Evolutionary conservation across 2,113 vertebrate species (phyloP).

Genomic region (Microcebus tavaratra): DNA sequence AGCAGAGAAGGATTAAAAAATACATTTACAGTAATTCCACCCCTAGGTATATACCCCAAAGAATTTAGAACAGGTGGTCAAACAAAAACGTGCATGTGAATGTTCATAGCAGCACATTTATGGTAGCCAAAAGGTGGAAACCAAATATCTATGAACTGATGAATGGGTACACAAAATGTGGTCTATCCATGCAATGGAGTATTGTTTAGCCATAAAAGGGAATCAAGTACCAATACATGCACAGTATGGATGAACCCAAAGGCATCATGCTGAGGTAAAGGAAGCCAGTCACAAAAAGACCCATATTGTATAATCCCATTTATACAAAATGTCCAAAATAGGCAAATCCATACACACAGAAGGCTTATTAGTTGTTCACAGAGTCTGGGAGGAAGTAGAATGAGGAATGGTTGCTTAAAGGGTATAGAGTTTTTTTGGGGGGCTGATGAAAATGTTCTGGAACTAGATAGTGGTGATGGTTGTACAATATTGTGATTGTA

Average conservation of each 20-base stretch:
- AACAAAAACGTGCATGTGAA: not conserved
- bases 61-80: not conserved
- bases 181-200: rapidly evolving
- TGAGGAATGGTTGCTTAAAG: not conserved
- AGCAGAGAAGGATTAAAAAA: not conserved
- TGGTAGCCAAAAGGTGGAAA: not conserved
- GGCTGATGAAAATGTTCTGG: not conserved
- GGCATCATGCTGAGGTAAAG: no score
- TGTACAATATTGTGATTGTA: not conserved
- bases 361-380: not conserved
- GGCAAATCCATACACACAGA: not conserved
- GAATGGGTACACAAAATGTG: not conserved
- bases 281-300: not conserved
- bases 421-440: not conserved
- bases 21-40: not conserved
- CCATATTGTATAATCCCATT: not conserved
- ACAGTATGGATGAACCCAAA: rapidly evolving
- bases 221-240: not conserved
- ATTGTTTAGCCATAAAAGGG: not conserved
- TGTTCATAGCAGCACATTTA: not conserved
- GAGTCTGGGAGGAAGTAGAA: not conserved
- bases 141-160: not conserved
- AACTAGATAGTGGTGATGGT: not conserved
- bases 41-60: not conserved
- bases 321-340: not conserved